Percentiles rank a stretch among this genome's conserved stretches.
These are phyloP conservation scores for Yponomeuta plumbellus DNA, from an alignment of 2,888 invertebrate genomes.

Conservation along the genomic window DNA sequence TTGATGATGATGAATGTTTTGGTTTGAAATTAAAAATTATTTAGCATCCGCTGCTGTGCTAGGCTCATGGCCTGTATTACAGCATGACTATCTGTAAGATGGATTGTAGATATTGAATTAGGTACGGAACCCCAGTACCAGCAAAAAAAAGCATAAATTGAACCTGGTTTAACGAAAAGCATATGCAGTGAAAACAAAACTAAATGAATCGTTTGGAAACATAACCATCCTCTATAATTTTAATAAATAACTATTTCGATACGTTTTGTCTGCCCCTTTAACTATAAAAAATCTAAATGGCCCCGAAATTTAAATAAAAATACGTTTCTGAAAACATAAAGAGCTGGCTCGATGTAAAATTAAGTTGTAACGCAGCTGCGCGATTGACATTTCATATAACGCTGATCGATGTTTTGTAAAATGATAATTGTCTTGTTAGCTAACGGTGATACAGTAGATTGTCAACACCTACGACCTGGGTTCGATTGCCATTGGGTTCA, in stretches of 20 bases:
- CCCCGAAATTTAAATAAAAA: slow-evolving; percentile 27
- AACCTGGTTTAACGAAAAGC: background rate
- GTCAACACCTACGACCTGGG: too few species aligned
- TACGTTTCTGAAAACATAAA: background rate
- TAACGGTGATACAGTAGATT: too few species aligned
- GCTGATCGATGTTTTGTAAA: background rate
- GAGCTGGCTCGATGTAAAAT: background rate
- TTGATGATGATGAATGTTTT: too few species aligned
- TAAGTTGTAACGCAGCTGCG: background rate
- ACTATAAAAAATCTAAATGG: slow-evolving; percentile 57
- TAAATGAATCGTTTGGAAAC: slow-evolving; percentile 59
- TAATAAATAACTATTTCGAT: slow-evolving; percentile 69
- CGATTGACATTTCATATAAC: background rate
- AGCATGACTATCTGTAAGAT: too few species aligned
- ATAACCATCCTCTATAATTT: slow-evolving; percentile 50
- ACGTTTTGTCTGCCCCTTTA: slow-evolving; percentile 50
- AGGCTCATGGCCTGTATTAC: too few species aligned
- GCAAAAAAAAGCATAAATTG: too few species aligned
- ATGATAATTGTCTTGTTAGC: background rate
- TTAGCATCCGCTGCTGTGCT: too few species aligned
- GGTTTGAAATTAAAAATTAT: too few species aligned
- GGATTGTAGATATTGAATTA: too few species aligned
- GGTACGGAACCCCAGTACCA: too few species aligned
- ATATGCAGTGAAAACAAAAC: slow-evolving; percentile 52
- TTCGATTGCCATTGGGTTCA: too few species aligned